These are phyloP conservation scores for Agapornis roseicollis DNA, from an alignment of 2,113 vertebrate genomes.

Conservation along the genomic window DNA sequence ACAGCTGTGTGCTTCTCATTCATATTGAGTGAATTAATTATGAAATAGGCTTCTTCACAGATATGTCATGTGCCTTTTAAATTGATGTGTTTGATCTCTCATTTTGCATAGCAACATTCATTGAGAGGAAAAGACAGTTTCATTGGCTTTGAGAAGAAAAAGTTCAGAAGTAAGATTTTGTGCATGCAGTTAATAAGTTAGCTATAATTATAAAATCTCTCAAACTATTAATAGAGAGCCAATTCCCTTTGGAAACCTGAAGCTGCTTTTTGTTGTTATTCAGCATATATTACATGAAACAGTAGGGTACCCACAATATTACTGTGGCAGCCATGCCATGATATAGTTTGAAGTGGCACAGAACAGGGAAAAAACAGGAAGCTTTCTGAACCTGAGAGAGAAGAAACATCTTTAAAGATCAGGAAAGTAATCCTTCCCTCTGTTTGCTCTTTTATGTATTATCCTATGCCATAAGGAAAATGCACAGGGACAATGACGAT, in stretches of 20 bases:
- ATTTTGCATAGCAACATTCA: background rate
- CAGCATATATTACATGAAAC: background rate
- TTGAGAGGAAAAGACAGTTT: background rate
- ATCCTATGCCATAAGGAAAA: background rate
- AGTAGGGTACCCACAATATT: background rate
- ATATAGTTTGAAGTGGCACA: background rate
- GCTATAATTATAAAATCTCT: background rate
- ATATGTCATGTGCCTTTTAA: background rate
- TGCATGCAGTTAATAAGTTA: background rate
- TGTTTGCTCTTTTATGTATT: background rate
- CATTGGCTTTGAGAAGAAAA: background rate
- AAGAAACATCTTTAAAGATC: background rate
- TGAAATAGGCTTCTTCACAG: background rate
- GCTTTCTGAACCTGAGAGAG: background rate
- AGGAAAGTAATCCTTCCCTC: background rate
- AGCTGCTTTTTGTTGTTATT: background rate
- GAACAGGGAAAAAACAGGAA: background rate
- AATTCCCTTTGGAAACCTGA: background rate
- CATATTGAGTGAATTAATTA: background rate
- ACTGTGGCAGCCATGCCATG: background rate
- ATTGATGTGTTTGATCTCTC: background rate
- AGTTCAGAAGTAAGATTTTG: background rate
- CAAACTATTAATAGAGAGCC: background rate
- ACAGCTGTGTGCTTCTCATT: background rate
- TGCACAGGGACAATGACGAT: fast-evolving